Evolutionary conservation across 30 jellyfish, hydroid and myxozoan species (phyloP), one percentile per base, ranked within the genome.

Genomic region (Morbakka virulenta): DNA sequence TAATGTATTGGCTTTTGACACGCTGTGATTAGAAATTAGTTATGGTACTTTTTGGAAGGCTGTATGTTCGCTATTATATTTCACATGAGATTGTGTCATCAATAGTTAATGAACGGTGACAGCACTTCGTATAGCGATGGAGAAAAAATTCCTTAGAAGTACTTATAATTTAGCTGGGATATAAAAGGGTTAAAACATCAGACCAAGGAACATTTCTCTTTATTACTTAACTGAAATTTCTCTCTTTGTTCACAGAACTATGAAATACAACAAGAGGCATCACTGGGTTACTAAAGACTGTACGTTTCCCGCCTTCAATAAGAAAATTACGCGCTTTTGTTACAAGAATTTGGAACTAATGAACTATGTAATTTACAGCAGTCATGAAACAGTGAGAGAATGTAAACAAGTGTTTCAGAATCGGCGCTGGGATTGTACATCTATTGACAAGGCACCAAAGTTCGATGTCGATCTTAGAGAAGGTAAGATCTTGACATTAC

Each of bases 401-500:
- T 57, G 71, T 26, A 57, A 57, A 22, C 26, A 57, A 13, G 26
- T 6, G 26, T 13, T 57, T 11, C 11, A 22, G 26, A 26, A 57
- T 24, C 24, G 71, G 12, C 11, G 71, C 12, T 57, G 71, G 71
- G 71, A 57, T 24, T 57, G 71, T 57, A 4, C 71, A 4, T 12
- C 71, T 12, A 26, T 57, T 9, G 71, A 57, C 22, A 57, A 57
- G 22, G 11, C 71, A 57, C 71, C 71, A n/a, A n/a, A 57, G 9
- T 57, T 4, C 22, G 71, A 24, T n/a, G 24, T 13, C 22, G 71
- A 57, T 57, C 71, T 57, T 24, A 12, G 71, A 6, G 24, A n/a
- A 57, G 71, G 71, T 57, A 24, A 22, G 71, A 57, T 47, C 12
- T 47, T 47, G n/a, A 47, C n/a, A n/a, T n/a, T n/a, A n/a, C n/a